Percentiles rank a stretch among this genome's conserved stretches.
These are phyloP conservation scores for Bicyclus anynana DNA, from an alignment of 1,140 invertebrate species.

Conservation along the genomic window DNA sequence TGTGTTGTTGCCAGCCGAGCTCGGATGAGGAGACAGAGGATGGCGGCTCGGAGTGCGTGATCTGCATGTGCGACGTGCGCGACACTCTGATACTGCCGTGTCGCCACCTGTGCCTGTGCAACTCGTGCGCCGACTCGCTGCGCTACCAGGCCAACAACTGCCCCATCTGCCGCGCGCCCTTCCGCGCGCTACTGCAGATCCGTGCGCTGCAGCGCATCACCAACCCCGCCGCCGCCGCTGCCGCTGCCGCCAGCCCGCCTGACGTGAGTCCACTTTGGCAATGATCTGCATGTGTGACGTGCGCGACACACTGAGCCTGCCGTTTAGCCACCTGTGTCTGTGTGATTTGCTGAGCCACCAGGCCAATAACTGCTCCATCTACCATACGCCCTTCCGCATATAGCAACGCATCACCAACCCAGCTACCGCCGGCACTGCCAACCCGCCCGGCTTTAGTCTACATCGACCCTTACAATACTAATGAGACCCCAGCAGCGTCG, in stretches of 20 bases:
- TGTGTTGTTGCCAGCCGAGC: slow-evolving; percentile 73
- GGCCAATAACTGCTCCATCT: slow-evolving; percentile 99
- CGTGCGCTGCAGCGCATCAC: slow-evolving; percentile 91
- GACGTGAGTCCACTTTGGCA: slow-evolving; percentile 10
- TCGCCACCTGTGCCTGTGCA: slow-evolving; percentile 97
- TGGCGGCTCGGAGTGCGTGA: slow-evolving; percentile 98
- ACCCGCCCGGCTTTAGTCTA: slow-evolving; percentile 54
- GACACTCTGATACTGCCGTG: slow-evolving; percentile 99
- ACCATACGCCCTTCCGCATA: slow-evolving; percentile 96
- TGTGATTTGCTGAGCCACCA: slow-evolving; percentile 98
- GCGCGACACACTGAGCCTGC: slow-evolving; percentile 97
- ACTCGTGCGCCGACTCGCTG: slow-evolving; percentile 97
- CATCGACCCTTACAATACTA: no score
- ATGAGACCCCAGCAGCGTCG: no score
- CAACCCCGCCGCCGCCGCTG: slow-evolving; percentile 39
- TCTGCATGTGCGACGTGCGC: slow-evolving; percentile 98
- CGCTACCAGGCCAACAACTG: slow-evolving; percentile 99
- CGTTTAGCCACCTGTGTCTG: slow-evolving; percentile 97
- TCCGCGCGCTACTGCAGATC: slow-evolving; percentile 97
- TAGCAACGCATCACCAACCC: slow-evolving; percentile 85
- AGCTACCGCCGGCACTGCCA: slow-evolving; percentile 63
- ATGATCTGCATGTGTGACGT: slow-evolving; percentile 99
- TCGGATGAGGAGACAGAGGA: slow-evolving; percentile 96
- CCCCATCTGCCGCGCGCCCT: slow-evolving; percentile 98
- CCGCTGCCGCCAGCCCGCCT: slow-evolving; percentile 72